Evolutionary conservation across 2,113 vertebrate genomes (phyloP).

Genomic region (Onychostruthus taczanowskii): DNA sequence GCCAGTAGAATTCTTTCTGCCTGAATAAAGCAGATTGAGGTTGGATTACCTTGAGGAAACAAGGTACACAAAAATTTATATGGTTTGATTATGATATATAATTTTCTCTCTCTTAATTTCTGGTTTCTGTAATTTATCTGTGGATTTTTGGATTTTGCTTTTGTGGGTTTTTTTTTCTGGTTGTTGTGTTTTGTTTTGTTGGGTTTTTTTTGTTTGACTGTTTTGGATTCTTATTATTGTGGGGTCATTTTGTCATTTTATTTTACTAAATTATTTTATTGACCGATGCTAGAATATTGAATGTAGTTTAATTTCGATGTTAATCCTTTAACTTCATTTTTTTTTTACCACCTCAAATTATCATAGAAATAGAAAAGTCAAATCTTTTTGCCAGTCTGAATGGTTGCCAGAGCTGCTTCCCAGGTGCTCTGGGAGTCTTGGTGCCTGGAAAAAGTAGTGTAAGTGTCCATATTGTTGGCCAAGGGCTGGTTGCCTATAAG

Average conservation of each 20-base stretch:
- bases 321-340: not conserved
- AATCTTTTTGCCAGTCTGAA: not conserved
- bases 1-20: not conserved
- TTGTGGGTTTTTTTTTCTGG: not conserved
- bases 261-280: not conserved
- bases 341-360: not conserved
- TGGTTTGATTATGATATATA: not conserved
- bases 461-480: accelerated
- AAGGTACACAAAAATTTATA: not conserved
- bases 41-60: not conserved
- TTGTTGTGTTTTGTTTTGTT: not conserved
- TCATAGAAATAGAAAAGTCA: not conserved
- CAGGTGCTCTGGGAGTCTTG: too few relatives aligned
- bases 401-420: not conserved
- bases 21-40: not conserved
- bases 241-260: not conserved
- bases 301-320: not conserved
- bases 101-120: not conserved
- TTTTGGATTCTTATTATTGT: too few relatives aligned
- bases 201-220: too few relatives aligned
- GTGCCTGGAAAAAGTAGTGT: not conserved
- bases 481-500: not conserved
- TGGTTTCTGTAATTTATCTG: not conserved
- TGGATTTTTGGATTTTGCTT: not conserved
- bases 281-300: not conserved